These are phyloP conservation scores for Zapus hudsonius DNA, from an alignment of 2,113 vertebrate species.

Conservation along the genomic window DNA sequence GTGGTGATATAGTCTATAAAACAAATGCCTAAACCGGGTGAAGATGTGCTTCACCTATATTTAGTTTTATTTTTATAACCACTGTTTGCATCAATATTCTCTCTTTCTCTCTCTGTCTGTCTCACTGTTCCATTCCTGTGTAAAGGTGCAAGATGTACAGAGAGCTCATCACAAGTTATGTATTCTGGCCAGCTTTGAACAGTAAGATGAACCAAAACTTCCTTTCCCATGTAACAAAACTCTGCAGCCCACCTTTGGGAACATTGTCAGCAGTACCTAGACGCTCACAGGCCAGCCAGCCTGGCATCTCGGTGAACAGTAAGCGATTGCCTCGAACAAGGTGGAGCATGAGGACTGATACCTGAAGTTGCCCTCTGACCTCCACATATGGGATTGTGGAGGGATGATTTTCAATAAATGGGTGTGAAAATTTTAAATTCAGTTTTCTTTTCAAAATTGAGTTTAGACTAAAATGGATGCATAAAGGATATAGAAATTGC, in stretches of 20 bases:
- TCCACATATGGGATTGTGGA: too few species aligned
- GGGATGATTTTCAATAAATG: too few species aligned
- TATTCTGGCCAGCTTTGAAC: not conserved
- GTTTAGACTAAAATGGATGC: not conserved
- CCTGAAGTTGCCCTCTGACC: too few species aligned
- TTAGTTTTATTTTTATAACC: too few species aligned
- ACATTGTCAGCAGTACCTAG: not conserved
- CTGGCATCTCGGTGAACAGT: too few species aligned
- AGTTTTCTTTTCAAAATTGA: not conserved
- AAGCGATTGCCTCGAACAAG: too few species aligned
- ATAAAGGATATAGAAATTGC: not conserved
- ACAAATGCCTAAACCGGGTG: not conserved
- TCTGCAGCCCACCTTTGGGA: not conserved
- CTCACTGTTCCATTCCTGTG: not conserved
- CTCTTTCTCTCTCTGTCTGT: not conserved
- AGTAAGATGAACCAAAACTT: too few species aligned
- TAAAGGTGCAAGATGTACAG: not conserved
- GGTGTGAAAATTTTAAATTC: not conserved
- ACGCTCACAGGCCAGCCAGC: not conserved
- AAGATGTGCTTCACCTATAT: not conserved
- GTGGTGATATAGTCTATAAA: not conserved
- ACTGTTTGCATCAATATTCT: too few species aligned
- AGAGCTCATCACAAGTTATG: too few species aligned
- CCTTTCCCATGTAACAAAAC: not conserved
- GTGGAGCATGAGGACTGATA: too few species aligned